Evolutionary conservation across 2,888 invertebrate genomes (phyloP).

Genomic region (Morpho helenor): DNA sequence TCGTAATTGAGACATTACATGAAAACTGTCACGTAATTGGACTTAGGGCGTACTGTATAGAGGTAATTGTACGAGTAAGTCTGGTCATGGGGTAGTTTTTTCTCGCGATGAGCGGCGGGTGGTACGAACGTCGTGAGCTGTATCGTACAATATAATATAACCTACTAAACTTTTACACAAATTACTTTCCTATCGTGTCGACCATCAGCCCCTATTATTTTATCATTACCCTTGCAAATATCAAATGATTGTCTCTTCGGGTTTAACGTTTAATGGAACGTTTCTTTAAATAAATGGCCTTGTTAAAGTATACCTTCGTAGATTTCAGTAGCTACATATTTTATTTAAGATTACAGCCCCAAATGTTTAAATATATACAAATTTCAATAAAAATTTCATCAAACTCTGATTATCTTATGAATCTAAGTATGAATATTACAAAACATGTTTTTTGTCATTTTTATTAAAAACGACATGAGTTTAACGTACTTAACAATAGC

Average conservation of each 20-base stretch:
- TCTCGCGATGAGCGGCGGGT: constrained; percentile 59
- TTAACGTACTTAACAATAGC: too few relatives aligned
- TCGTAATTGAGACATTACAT: constrained; percentile 26
- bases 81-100: constrained; percentile 69
- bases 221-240: constrained; percentile 71
- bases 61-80: constrained; percentile 50
- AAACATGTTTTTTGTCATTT: too few relatives aligned
- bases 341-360: too few relatives aligned
- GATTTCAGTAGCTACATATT: too few relatives aligned
- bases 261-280: constrained; percentile 44
- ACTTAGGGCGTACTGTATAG: constrained; percentile 32
- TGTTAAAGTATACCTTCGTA: neutral
- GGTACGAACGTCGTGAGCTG: constrained; percentile 60
- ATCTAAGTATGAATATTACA: too few relatives aligned
- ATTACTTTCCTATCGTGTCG: constrained; percentile 76
- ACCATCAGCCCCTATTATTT: constrained; percentile 73
- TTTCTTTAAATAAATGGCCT: constrained; percentile 4
- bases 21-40: constrained; percentile 27
- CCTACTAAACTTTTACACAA: constrained; percentile 71
- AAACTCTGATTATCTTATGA: too few relatives aligned
- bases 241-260: constrained; percentile 48
- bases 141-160: constrained; percentile 34
- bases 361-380: too few relatives aligned
- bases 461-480: too few relatives aligned
- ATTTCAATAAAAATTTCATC: too few relatives aligned